phyloP scores from a whole-genome alignment of 2,797 vertebrate species.

The Pteronotus mesoamericanus region DNA sequence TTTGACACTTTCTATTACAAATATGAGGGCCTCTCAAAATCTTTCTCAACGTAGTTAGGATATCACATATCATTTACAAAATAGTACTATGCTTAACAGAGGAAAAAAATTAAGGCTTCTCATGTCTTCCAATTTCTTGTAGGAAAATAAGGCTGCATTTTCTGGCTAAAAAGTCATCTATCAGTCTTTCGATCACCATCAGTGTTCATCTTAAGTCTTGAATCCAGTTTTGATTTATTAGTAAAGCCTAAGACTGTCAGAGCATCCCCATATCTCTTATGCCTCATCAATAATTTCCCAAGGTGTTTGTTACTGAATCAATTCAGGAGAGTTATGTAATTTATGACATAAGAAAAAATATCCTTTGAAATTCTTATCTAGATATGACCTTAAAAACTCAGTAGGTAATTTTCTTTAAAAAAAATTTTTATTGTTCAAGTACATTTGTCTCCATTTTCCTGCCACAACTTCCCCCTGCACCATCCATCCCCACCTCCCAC shows the following conservation, averaged over 20 bases:
- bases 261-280: neutral
- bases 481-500: too few species aligned
- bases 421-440: too few species aligned
- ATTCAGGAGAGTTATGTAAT: constrained; percentile 14
- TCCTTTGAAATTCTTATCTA: constrained; percentile 35
- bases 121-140: neutral
- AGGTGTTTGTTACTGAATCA: constrained; percentile 29
- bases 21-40: neutral
- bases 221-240: constrained; percentile 55
- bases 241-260: neutral
- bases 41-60: neutral
- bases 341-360: neutral
- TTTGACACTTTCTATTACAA: neutral
- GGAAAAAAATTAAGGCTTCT: neutral
- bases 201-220: neutral
- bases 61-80: constrained; percentile 11
- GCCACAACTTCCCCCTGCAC: too few species aligned
- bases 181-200: neutral
- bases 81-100: neutral
- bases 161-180: neutral
- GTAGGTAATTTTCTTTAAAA: too few species aligned
- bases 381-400: constrained; percentile 38
- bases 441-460: too few species aligned
- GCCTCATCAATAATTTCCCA: constrained; percentile 11
- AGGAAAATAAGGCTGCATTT: neutral